These are phyloP conservation scores for Sitta europaea DNA, from an alignment of 2,113 vertebrate genomes.

Conservation along the genomic window DNA sequence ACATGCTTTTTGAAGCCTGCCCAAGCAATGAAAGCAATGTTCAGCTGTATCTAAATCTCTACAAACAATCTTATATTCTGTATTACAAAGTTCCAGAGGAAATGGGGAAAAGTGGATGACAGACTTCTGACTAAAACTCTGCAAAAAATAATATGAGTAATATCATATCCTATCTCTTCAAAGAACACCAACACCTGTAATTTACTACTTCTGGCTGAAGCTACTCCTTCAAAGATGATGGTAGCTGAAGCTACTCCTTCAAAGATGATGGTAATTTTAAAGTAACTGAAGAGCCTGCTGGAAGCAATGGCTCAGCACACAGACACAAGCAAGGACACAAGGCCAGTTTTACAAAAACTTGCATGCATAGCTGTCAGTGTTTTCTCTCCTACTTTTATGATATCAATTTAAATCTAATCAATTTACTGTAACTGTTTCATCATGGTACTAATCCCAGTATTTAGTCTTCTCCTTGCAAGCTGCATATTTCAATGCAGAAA, in stretches of 20 bases:
- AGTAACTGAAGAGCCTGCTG: neutral
- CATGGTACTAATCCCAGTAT: neutral
- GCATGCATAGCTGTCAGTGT: neutral
- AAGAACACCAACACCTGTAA: neutral
- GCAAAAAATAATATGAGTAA: neutral
- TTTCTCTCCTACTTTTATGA: neutral
- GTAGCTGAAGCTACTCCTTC: neutral
- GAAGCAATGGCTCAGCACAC: neutral
- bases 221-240: neutral
- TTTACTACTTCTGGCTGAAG: neutral
- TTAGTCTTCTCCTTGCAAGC: neutral
- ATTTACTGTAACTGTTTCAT: neutral
- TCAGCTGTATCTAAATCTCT: neutral
- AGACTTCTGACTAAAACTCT: neutral
- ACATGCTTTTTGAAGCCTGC: neutral
- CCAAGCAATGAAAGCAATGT: neutral
- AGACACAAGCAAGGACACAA: neutral
- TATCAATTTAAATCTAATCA: neutral
- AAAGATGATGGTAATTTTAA: neutral
- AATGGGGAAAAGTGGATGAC: neutral
- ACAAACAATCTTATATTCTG: neutral
- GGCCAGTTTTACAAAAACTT: neutral
- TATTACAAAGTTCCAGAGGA: neutral
- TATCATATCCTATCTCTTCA: neutral
- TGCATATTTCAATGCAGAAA: neutral